Evolutionary conservation across 2,797 vertebrate species (phyloP), one percentile per base, ranked within the genome.

Genomic region (Salarias fasciatus): DNA sequence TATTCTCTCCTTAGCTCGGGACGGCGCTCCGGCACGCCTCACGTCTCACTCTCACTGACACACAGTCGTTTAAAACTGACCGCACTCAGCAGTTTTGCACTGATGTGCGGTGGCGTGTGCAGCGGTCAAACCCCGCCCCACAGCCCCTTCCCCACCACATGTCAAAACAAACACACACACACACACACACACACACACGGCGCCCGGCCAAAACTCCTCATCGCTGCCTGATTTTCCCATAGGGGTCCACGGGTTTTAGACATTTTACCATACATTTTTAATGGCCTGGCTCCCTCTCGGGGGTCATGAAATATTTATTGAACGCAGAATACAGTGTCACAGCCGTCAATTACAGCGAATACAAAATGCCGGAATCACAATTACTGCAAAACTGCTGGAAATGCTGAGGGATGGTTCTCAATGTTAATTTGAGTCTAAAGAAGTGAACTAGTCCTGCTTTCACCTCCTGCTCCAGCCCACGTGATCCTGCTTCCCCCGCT

Each of bases 181-280:
- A 74, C 29, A 42, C 18, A 33, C 44, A 55, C 58, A 13, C 53
- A 47, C 55, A 64, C 60, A 52, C 75, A 35, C 2, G 8, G 30
- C 1, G 10, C 48, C 33, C 38, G 64, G 51, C 53, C 55, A 64
- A 75, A 82, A 70, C 55, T 52, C 4, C 5, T 48, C 55, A 74
- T 77, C 67, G 58, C 31, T 43, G 56, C 72, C 72, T 48, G 54
- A 66, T 78, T 65, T 54, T 72, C 74, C 76, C 83, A 64, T 18
- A 52, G 53, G 75, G 69, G 30, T 48, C 55, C 2, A 3, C 61
- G 77, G 53, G 28, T 81, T 87, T 84, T 77, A 61, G 72, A 85
- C 87, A 79, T 77, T 79, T 85, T 72, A 79, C 45, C 77, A 86
- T 87, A 37, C 77, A 88, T 87, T 83, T 84, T 89, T 87, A 85